Percentiles rank a stretch among this genome's conserved stretches.
These are phyloP conservation scores for Papilio demoleus DNA, from an alignment of 2,888 invertebrate genomes.

Conservation along the genomic window DNA sequence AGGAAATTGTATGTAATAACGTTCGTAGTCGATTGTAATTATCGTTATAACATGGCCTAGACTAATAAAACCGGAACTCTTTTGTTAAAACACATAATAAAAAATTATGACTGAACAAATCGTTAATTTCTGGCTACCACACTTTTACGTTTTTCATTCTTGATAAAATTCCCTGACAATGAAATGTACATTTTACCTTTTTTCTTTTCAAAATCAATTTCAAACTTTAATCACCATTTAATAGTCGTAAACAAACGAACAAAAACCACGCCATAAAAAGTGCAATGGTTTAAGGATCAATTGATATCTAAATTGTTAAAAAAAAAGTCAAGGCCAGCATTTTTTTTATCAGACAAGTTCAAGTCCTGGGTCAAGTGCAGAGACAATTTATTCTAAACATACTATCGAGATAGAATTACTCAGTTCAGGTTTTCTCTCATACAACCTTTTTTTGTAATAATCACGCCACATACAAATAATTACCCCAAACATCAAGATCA, in stretches of 20 bases:
- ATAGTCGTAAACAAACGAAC: background rate
- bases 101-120: slow-evolving; percentile 54
- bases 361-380: background rate
- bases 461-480: background rate
- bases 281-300: background rate
- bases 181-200: background rate
- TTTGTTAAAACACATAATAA: slow-evolving; percentile 40
- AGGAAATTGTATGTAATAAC: slow-evolving; percentile 26
- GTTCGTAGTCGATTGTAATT: slow-evolving; percentile 15
- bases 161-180: slow-evolving; percentile 26
- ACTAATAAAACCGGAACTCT: slow-evolving; percentile 10
- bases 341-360: slow-evolving; percentile 1
- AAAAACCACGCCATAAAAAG: background rate
- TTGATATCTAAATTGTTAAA: background rate
- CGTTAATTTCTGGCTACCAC: slow-evolving; percentile 64
- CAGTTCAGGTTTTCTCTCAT: background rate
- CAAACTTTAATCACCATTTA: slow-evolving; percentile 7
- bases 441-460: too few relatives aligned
- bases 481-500: background rate
- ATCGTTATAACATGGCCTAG: slow-evolving; percentile 23
- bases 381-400: background rate
- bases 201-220: slow-evolving; percentile 12
- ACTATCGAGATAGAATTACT: background rate
- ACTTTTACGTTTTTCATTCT: too few relatives aligned
- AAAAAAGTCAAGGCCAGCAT: background rate